phyloP scores from a whole-genome alignment of 2,888 invertebrate genomes.

The Piscicola geometra region DNA sequence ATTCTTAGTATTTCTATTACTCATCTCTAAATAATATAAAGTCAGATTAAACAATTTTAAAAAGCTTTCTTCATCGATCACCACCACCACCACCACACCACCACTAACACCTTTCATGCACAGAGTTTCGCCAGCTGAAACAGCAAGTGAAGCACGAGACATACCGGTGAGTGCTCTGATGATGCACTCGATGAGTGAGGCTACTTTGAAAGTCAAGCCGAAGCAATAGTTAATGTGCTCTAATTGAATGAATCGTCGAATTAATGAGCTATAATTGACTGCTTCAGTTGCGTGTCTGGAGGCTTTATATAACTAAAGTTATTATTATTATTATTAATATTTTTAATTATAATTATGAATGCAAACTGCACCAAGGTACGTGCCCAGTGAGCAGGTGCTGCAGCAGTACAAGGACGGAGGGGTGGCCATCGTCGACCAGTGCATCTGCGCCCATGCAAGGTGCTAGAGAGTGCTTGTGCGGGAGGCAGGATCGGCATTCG shows the following conservation, averaged over 20 bases:
- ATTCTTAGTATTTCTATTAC: background rate
- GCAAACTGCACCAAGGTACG: constrained; percentile 44
- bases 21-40: background rate
- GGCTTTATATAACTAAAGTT: no score
- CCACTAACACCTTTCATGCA: background rate
- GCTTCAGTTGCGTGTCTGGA: no score
- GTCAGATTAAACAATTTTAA: background rate
- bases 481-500: no score
- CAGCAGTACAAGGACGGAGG: constrained; percentile 71
- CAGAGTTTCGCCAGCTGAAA: background rate
- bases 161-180: no score
- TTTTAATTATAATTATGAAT: no score
- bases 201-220: no score
- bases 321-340: no score
- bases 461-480: constrained; percentile 44
- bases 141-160: no score
- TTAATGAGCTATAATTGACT: no score
- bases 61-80: background rate
- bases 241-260: no score
- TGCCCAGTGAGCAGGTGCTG: constrained; percentile 47
- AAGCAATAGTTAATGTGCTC: no score
- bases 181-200: no score
- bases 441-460: constrained; percentile 82
- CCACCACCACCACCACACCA: background rate
- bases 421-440: constrained; percentile 86